A percentile compares a stretch with the other conserved stretches of the same genome.
Conservation (phyloP, 2,888 invertebrate genomes). For the Catocala sponsa region DNA sequence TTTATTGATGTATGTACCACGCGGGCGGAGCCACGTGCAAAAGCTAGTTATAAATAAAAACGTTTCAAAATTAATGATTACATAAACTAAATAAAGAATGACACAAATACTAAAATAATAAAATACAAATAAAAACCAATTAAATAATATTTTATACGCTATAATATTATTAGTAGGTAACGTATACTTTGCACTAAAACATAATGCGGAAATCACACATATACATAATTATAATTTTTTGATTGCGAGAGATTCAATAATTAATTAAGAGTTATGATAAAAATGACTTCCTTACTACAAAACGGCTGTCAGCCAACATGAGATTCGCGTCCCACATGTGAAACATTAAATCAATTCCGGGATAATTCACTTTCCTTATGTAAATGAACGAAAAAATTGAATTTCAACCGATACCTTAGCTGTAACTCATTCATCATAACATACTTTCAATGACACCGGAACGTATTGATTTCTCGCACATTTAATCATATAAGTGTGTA, state of each 20-base stretch:
- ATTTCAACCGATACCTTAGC: conserved; percentile 17
- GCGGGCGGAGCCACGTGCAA: no score
- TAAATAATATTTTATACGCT: no score
- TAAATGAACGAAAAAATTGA: conserved; percentile 35
- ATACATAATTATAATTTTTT: no score
- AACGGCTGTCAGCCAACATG: conserved; percentile 4
- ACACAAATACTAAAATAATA: no score
- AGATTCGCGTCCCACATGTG: conserved; percentile 12
- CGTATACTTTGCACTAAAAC: background rate
- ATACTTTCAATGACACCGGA: conserved; percentile 15
- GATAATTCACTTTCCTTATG: conserved; percentile 44
- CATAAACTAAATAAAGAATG: no score
- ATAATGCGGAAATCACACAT: background rate
- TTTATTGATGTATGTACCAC: no score
- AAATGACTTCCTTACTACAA: conserved; percentile 17
- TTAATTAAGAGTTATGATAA: conserved; percentile 3
- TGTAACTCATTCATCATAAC: conserved; percentile 26
- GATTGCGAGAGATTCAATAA: background rate
- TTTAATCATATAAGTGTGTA: background rate
- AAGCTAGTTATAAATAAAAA: no score
- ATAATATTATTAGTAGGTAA: no score
- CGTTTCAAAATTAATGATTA: no score
- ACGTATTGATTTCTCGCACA: background rate
- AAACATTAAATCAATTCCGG: conserved; percentile 22
- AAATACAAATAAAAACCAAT: no score